Conservation (phyloP, 2,888 invertebrate genomes). For the Rotaria macrura region DNA sequence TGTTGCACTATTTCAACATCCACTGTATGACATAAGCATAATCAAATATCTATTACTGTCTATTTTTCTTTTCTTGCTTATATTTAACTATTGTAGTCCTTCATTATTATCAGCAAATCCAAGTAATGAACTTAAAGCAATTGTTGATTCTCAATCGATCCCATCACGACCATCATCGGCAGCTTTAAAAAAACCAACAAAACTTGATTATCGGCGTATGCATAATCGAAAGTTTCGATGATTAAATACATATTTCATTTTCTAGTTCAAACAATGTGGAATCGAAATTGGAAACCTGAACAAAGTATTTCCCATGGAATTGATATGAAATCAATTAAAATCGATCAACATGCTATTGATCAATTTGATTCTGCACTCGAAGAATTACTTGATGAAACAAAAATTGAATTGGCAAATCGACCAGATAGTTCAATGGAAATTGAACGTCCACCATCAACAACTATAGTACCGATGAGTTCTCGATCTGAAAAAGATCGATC, state of each 20-base stretch:
- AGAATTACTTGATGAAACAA: not conserved
- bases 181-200: not conserved
- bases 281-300: conserved; percentile 22
- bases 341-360: not conserved
- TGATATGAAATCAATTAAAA: not conserved
- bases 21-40: not conserved
- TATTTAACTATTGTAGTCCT: not conserved
- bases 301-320: not conserved
- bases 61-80: no score
- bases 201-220: not conserved
- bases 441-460: not conserved
- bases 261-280: not conserved
- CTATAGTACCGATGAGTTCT: not conserved
- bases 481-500: not conserved
- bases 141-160: not conserved
- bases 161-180: not conserved
- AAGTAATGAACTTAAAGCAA: not conserved
- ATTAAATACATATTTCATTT: not conserved
- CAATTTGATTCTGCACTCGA: conserved; percentile 6
- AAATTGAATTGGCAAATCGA: not conserved
- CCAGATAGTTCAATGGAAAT: not conserved
- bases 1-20: conserved; percentile 5
- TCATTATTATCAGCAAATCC: not conserved
- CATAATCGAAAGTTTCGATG: not conserved
- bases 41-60: no score